phyloP scores from a whole-genome alignment of 2,113 vertebrate genomes.

The Pagrus major region DNA sequence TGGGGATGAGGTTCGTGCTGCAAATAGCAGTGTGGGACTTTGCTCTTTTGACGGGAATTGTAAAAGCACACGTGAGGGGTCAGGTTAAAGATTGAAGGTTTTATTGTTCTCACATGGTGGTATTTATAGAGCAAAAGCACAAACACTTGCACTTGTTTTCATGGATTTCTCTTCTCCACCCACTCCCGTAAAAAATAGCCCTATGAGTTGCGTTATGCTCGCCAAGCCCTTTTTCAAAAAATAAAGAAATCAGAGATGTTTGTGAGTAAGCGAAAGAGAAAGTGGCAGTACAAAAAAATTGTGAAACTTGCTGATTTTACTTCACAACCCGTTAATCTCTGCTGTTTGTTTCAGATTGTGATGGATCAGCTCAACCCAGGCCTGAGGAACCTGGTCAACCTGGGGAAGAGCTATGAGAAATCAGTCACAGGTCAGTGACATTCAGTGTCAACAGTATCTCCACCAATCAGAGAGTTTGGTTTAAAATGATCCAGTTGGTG shows the following conservation, averaged over 20 bases:
- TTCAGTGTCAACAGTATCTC: not conserved
- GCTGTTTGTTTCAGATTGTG: slow-evolving; percentile 89
- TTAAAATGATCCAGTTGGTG: not conserved
- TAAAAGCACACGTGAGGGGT: slow-evolving; percentile 58
- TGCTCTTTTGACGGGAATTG: slow-evolving; percentile 57
- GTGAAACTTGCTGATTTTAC: not conserved
- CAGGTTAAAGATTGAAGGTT: slow-evolving; percentile 78
- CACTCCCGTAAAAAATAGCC: slow-evolving; percentile 43
- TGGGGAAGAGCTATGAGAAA: slow-evolving; percentile 98
- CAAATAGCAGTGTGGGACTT: slow-evolving; percentile 76
- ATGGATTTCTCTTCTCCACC: slow-evolving; percentile 51
- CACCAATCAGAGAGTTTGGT: not conserved
- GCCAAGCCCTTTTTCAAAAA: not conserved
- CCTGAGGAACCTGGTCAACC: slow-evolving; percentile 94
- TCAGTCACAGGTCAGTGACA: slow-evolving; percentile 88
- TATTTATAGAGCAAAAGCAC: slow-evolving; percentile 61
- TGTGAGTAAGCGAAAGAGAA: not conserved
- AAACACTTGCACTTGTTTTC: slow-evolving; percentile 41
- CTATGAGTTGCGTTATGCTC: not conserved
- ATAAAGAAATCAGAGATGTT: not conserved
- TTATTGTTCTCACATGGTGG: slow-evolving; percentile 64
- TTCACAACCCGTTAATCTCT: slow-evolving; percentile 2
- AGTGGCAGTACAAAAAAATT: not conserved
- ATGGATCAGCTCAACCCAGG: slow-evolving; percentile 98
- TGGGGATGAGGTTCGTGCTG: slow-evolving; percentile 36